A percentile compares a stretch with the other conserved stretches of the same genome.
Evolutionary conservation across 1,140 invertebrate species (phyloP).

Genomic region (Drosophila neocordata): DNA sequence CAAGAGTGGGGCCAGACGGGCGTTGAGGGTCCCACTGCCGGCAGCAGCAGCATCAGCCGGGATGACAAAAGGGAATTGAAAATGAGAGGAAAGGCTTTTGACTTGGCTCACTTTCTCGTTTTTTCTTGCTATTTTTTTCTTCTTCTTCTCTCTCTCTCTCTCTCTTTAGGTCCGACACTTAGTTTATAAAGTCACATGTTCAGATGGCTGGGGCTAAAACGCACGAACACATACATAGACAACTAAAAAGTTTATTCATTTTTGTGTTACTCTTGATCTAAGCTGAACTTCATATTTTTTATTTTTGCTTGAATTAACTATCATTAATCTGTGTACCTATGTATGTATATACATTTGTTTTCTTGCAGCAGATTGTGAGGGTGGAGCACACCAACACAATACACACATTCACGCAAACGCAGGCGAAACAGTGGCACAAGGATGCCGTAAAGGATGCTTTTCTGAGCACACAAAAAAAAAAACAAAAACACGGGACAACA

Average conservation of each 20-base stretch:
- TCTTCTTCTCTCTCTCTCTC: not conserved
- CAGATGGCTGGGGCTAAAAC: not conserved
- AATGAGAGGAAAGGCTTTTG: not conserved
- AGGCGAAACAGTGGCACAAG: constrained; percentile 44
- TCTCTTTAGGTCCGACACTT: not conserved
- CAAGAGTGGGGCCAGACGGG: not conserved
- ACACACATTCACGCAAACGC: constrained; percentile 34
- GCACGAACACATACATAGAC: constrained; percentile 17
- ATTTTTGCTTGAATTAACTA: not conserved
- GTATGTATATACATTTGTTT: constrained; percentile 31
- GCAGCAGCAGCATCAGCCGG: constrained; percentile 12
- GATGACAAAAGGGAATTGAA: not conserved
- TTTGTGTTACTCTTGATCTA: constrained; percentile 25
- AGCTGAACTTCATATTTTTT: not conserved
- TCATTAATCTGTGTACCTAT: not conserved
- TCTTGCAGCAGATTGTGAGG: constrained; percentile 27
- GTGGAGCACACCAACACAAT: constrained; percentile 29
- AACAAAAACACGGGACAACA: not conserved
- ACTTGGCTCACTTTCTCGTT: not conserved
- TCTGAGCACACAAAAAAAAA: not conserved
- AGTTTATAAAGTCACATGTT: not conserved
- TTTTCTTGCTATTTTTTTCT: not conserved
- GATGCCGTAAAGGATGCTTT: constrained; percentile 49
- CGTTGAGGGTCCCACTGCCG: constrained; percentile 1
- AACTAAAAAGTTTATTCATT: constrained; percentile 4